phyloP scores from a whole-genome alignment of 2,797 vertebrate genomes.

The Girardinus metallicus region DNA sequence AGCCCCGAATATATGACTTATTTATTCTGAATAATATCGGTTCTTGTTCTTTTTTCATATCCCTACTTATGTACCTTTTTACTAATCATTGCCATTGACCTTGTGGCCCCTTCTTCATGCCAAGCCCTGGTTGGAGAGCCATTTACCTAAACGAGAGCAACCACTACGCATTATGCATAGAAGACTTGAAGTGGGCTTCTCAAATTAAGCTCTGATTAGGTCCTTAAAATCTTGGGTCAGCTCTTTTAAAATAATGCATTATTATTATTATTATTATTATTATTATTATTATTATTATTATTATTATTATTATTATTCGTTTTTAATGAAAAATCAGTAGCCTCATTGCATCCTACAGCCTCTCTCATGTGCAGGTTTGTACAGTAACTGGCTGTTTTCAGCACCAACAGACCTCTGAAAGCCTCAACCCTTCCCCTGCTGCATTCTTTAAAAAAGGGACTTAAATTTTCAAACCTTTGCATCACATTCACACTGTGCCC shows the following conservation, averaged over 20 bases:
- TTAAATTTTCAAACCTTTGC: constrained; percentile 50
- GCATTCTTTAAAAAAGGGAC: constrained; percentile 27
- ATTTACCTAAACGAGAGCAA: not conserved
- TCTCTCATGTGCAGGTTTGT: constrained; percentile 6
- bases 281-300: not conserved
- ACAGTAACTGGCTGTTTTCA: constrained; percentile 24
- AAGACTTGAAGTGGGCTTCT: not conserved
- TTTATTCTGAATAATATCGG: not conserved
- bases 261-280: not conserved
- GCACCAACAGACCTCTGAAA: constrained; percentile 26
- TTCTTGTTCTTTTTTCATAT: not conserved
- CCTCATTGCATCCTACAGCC: not conserved
- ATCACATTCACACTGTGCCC: constrained; percentile 31
- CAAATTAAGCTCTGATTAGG: not conserved
- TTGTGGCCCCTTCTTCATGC: not conserved
- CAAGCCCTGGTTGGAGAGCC: not conserved
- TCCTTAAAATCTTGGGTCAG: not conserved
- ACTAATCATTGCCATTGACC: not conserved
- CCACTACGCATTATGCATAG: not conserved
- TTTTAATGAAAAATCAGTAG: constrained; percentile 14
- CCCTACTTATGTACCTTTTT: not conserved
- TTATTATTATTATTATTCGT: not conserved
- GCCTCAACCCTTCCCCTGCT: constrained; percentile 8
- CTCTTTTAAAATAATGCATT: not conserved
- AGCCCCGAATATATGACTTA: not conserved